Evolutionary conservation across 2,888 invertebrate genomes (phyloP), one percentile per base, ranked within the genome.

Genomic region (Priocnemis perturbator): DNA sequence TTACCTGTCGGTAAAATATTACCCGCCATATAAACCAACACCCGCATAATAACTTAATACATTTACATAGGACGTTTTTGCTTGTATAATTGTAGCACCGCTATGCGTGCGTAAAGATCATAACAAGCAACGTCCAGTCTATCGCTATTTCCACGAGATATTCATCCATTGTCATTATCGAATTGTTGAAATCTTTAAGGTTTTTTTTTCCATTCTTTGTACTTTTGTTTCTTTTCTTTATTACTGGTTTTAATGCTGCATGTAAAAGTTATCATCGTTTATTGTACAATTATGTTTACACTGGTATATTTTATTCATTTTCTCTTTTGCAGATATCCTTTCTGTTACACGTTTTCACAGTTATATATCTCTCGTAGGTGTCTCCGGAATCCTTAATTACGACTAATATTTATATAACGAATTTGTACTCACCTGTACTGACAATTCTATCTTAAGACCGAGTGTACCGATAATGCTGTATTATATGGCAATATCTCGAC

Each of bases 401-500:
- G 30, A 19, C 53, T 23, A 30, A 44, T 52, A 64, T 57, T 59
- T 37, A 60, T 21, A 26, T 55, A 21, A 55, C 23, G 57, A 53
- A 47, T 55, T 48, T 47, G 15, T 53, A 59, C 50, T 56, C 26
- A 56, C 48, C 64, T 57, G 56, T 20, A 47, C 14, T 50, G 50
- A 23, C 53, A 59, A 37, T 37, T 47, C 60, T 64, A 55, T 47
- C 56, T 17, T 53, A 59, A 64, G 61, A 65, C 37, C 60, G 52
- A 72, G 57, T 64, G 48, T 64, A 37, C 37, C 37, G 45, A 55
- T 64, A 45, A 64, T 62, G 63, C 26, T 45, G 63, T 57, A 56
- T 63, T 70, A 64, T 79, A 73, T 81, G 81, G 80, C 77, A 82
- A 81, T 82, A 80, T 75, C 59, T 60, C 73, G 76, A 82, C 75